phyloP scores from a whole-genome alignment of 2,797 vertebrate species.

The Sylvilagus floridanus region DNA sequence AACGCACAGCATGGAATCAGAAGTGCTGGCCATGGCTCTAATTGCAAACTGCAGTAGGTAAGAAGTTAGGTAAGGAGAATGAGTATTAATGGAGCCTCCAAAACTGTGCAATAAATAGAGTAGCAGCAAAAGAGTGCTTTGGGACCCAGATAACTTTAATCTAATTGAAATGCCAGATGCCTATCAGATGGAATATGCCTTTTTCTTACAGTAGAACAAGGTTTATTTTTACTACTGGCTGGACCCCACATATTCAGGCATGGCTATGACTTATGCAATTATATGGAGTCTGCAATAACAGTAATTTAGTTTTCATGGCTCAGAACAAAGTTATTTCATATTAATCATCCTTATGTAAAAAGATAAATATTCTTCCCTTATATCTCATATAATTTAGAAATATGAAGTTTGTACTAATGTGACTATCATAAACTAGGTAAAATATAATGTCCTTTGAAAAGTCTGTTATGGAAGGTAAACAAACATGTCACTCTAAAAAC shows the following conservation, averaged over 20 bases:
- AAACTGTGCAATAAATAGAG: constrained; percentile 43
- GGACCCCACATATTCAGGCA: constrained; percentile 60
- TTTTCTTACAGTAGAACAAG: constrained; percentile 74
- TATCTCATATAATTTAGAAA: constrained; percentile 60
- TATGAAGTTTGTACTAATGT: constrained; percentile 1
- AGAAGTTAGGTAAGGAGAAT: constrained; percentile 51
- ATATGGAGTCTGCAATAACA: constrained; percentile 60
- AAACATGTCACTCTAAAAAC: not conserved
- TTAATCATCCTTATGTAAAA: constrained; percentile 50
- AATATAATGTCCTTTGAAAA: constrained; percentile 8
- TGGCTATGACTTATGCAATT: constrained; percentile 64
- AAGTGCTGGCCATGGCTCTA: constrained; percentile 52
- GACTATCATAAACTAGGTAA: not conserved
- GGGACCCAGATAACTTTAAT: constrained; percentile 79
- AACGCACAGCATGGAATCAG: constrained; percentile 5
- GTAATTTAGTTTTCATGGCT: constrained; percentile 49
- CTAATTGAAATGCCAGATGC: constrained; percentile 78
- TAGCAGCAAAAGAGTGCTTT: constrained; percentile 77
- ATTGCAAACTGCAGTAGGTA: constrained; percentile 53
- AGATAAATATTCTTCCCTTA: constrained; percentile 43
- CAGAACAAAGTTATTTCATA: constrained; percentile 49
- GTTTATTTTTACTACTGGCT: constrained; percentile 64
- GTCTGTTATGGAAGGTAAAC: not conserved
- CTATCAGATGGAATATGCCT: constrained; percentile 59
- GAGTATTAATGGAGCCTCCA: constrained; percentile 13